Conservation (phyloP, 2,797 vertebrate species). For the Pangasius mekongensis region DNA sequence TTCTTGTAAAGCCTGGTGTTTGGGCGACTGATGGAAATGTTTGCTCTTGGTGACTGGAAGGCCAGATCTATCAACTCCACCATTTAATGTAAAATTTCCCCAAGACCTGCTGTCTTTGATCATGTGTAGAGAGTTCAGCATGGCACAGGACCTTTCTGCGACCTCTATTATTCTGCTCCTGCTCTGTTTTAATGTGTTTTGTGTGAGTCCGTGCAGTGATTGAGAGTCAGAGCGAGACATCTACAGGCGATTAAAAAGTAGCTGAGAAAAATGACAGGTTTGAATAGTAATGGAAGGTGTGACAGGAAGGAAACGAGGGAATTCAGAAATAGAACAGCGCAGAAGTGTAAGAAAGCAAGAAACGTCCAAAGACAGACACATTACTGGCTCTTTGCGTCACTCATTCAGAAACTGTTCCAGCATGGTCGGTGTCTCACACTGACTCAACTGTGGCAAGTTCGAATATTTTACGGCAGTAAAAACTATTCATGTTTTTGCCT, state of each 20-base stretch:
- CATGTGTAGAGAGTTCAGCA: constrained; percentile 15
- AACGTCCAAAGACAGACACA: constrained; percentile 6
- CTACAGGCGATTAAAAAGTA: neutral
- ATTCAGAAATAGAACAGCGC: constrained; percentile 30
- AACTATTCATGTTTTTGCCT: neutral
- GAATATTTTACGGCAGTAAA: neutral
- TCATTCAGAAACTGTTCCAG: constrained; percentile 10
- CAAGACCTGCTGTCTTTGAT: constrained; percentile 26
- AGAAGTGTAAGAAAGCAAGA: constrained; percentile 14
- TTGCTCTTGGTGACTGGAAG: constrained; percentile 34
- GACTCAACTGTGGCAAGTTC: neutral
- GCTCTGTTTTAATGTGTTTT: constrained; percentile 40
- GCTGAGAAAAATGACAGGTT: constrained; percentile 38
- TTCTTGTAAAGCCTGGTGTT: neutral
- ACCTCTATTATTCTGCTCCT: constrained; percentile 46
- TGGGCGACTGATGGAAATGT: constrained; percentile 1
- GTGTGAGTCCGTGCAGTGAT: constrained; percentile 30
- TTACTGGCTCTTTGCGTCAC: neutral
- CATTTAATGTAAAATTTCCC: constrained; percentile 32
- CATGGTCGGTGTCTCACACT: neutral
- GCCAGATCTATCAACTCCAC: constrained; percentile 23
- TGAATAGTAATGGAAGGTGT: constrained; percentile 41
- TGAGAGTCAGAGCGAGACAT: constrained; percentile 13
- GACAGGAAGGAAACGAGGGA: constrained; percentile 48
- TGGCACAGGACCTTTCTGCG: constrained; percentile 23